phyloP scores from a whole-genome alignment of 2,888 invertebrate species.

The Morpho helenor region DNA sequence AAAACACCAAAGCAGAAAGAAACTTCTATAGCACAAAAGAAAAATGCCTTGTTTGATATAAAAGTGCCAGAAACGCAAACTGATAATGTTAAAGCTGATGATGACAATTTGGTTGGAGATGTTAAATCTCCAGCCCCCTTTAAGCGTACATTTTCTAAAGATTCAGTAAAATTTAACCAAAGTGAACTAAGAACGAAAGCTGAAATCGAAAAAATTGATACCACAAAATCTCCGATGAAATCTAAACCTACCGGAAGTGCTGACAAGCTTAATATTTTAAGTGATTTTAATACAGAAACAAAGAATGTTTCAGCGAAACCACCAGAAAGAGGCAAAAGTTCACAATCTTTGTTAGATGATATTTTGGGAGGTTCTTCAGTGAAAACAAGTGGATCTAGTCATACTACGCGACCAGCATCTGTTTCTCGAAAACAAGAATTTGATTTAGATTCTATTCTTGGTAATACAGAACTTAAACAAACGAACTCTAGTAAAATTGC shows the following conservation, averaged over 20 bases:
- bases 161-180: slow-evolving; percentile 44
- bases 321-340: slow-evolving; percentile 58
- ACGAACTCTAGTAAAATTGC: slow-evolving; percentile 37
- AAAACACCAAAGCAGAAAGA: slow-evolving; percentile 53
- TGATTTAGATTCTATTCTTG: slow-evolving; percentile 55
- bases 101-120: slow-evolving; percentile 43
- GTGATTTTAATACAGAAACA: slow-evolving; percentile 28
- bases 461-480: slow-evolving; percentile 48
- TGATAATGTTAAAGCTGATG: slow-evolving; percentile 28
- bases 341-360: slow-evolving; percentile 73
- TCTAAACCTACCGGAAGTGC: slow-evolving; percentile 43
- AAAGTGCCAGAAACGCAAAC: slow-evolving; percentile 37
- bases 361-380: slow-evolving; percentile 70
- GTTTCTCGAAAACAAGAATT: slow-evolving; percentile 54
- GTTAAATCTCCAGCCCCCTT: slow-evolving; percentile 42
- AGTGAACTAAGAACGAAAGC: slow-evolving; percentile 37
- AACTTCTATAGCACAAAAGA: slow-evolving; percentile 51
- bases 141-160: slow-evolving; percentile 48
- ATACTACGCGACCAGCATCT: slow-evolving; percentile 36
- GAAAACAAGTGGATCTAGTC: slow-evolving; percentile 43
- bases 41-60: slow-evolving; percentile 62
- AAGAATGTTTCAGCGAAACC: slow-evolving; percentile 46
- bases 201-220: slow-evolving; percentile 30
- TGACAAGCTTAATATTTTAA: slow-evolving; percentile 52
- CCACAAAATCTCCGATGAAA: slow-evolving; percentile 50